Evolutionary conservation across 2,888 invertebrate species (phyloP).

Genomic region (Drosophila neotestacea): DNA sequence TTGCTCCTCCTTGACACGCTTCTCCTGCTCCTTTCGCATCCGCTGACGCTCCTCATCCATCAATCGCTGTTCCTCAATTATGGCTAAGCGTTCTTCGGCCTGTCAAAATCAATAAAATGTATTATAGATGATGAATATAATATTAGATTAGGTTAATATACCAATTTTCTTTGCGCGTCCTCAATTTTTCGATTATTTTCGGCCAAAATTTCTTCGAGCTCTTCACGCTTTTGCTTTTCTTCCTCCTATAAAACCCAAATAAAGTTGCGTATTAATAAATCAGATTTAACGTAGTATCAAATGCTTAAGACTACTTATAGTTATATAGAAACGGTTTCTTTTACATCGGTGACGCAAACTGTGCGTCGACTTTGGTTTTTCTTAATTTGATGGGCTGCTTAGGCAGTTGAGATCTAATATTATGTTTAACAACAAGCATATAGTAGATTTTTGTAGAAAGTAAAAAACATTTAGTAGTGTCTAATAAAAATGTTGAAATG

Average conservation of each 20-base stretch:
- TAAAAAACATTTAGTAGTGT: slow-evolving; percentile 75
- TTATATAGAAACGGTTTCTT: slow-evolving; percentile 58
- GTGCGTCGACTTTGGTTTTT: slow-evolving; percentile 49
- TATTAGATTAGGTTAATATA: slow-evolving; percentile 85
- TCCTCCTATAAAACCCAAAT: slow-evolving; percentile 93
- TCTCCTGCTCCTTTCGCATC: slow-evolving; percentile 96
- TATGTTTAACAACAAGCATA: slow-evolving; percentile 68
- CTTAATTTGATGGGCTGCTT: slow-evolving; percentile 60
- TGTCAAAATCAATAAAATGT: slow-evolving; percentile 83
- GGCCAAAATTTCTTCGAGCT: slow-evolving; percentile 97
- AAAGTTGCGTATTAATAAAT: slow-evolving; percentile 65
- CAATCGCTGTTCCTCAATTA: slow-evolving; percentile 98
- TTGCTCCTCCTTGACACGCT: slow-evolving; percentile 96
- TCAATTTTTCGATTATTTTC: slow-evolving; percentile 99
- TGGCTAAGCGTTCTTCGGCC: slow-evolving; percentile 98
- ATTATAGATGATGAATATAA: neutral
- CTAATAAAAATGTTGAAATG: slow-evolving; percentile 71
- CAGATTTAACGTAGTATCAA: slow-evolving; percentile 14
- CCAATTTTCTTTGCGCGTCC: slow-evolving; percentile 98
- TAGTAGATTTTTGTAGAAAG: slow-evolving; percentile 67
- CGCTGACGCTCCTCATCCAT: slow-evolving; percentile 98
- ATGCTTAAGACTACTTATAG: slow-evolving; percentile 58
- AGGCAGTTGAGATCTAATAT: slow-evolving; percentile 65
- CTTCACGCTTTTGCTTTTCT: slow-evolving; percentile 97
- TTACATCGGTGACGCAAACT: slow-evolving; percentile 62